Conservation (phyloP, 2,113 vertebrate species). For the Puffinus mauretanicus region DNA sequence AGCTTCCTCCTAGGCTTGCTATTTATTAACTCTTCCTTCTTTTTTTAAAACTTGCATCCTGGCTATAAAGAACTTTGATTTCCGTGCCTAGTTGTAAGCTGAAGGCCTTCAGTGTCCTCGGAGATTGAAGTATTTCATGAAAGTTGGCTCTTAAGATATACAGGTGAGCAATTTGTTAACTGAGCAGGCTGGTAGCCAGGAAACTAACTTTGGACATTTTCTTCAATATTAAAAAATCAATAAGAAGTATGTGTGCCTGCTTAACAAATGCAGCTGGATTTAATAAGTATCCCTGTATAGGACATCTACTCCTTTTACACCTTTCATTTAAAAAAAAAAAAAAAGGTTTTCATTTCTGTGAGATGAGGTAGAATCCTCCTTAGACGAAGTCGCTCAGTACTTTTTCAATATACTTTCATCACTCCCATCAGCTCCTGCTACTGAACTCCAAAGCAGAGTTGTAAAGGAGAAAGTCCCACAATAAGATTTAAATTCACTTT, state of each 20-base stretch:
- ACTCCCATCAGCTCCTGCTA: not conserved
- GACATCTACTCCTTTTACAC: not conserved
- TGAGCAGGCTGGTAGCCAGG: not conserved
- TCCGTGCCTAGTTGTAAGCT: not conserved
- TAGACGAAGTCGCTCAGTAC: not conserved
- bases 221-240: not conserved
- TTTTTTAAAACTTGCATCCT: not conserved
- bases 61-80: not conserved
- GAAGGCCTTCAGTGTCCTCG: not conserved
- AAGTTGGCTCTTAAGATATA: not conserved
- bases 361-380: not conserved
- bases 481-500: not conserved
- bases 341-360: not conserved
- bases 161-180: constrained; percentile 6
- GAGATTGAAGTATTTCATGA: not conserved
- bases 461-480: not conserved
- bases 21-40: not conserved
- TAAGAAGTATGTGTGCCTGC: not conserved
- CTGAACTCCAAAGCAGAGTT: not conserved
- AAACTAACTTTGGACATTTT: not conserved
- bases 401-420: not conserved
- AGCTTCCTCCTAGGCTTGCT: not conserved
- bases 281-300: not conserved
- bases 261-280: not conserved
- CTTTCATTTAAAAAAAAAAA: not conserved